Evolutionary conservation across 2,888 invertebrate genomes (phyloP).

Genomic region (Phlogophora meticulosa): DNA sequence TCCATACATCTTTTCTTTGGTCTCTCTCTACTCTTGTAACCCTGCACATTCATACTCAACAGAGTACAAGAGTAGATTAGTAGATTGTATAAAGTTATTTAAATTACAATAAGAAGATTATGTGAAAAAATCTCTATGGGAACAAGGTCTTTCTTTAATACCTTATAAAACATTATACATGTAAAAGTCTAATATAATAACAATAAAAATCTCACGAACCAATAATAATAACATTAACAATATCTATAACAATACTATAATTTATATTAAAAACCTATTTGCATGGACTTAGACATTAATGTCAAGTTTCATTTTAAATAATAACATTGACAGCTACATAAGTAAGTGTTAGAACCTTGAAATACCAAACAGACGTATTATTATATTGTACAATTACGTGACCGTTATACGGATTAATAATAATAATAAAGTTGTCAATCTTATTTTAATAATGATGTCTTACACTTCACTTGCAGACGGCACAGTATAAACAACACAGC

Average conservation of each 20-base stretch:
- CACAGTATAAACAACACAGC: slow-evolving; percentile 4
- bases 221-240: slow-evolving; percentile 13
- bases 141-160: neutral
- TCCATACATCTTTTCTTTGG: too few species aligned
- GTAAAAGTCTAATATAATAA: neutral
- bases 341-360: slow-evolving; percentile 48
- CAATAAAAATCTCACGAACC: neutral
- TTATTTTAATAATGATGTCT: slow-evolving; percentile 13
- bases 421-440: slow-evolving; percentile 45
- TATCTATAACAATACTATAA: slow-evolving; percentile 10
- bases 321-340: slow-evolving; percentile 21
- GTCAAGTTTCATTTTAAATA: slow-evolving; percentile 30
- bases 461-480: too few species aligned
- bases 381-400: slow-evolving; percentile 35
- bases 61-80: too few species aligned
- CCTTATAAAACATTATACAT: neutral
- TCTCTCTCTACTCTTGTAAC: too few species aligned
- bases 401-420: slow-evolving; percentile 31
- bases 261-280: slow-evolving; percentile 22
- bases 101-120: neutral
- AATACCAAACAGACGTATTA: slow-evolving; percentile 20
- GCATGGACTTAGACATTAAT: slow-evolving; percentile 34
- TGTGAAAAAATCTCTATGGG: neutral
- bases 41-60: too few species aligned
- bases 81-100: too few species aligned